Evolutionary conservation across 2,888 invertebrate species (phyloP).

Genomic region (Trissoscelio sp.): DNA sequence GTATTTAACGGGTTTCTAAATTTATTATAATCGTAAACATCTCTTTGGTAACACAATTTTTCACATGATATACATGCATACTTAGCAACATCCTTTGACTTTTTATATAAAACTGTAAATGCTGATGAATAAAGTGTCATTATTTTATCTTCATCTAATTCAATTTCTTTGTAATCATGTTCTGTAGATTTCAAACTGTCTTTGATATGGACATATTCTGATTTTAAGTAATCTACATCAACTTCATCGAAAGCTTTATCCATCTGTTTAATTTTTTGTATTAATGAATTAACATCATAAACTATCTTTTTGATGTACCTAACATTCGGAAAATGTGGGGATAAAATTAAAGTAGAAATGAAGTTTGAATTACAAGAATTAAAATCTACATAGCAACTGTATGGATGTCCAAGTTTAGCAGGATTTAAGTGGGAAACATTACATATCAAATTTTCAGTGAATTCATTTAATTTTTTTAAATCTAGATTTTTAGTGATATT

Average conservation of each 20-base stretch:
- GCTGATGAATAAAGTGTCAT: slow-evolving; percentile 39
- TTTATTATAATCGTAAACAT: slow-evolving; percentile 52
- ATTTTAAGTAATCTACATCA: slow-evolving; percentile 5
- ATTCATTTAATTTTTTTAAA: too few relatives aligned
- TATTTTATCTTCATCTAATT: slow-evolving; percentile 64
- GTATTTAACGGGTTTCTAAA: slow-evolving; percentile 51
- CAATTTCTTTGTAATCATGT: slow-evolving; percentile 32
- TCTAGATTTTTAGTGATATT: too few relatives aligned
- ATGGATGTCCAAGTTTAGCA: slow-evolving; percentile 25
- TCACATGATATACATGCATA: slow-evolving; percentile 38
- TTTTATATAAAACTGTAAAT: slow-evolving; percentile 63
- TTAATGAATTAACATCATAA: neutral
- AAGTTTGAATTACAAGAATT: slow-evolving; percentile 17
- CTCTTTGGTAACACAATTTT: slow-evolving; percentile 66
- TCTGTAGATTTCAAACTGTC: slow-evolving; percentile 4
- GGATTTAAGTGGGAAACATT: slow-evolving; percentile 2
- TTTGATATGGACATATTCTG: neutral
- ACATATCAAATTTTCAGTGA: slow-evolving; percentile 1
- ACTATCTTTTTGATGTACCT: slow-evolving; percentile 35
- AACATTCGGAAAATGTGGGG: slow-evolving; percentile 16
- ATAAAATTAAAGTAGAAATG: slow-evolving; percentile 37
- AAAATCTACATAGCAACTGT: slow-evolving; percentile 43
- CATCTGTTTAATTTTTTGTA: neutral
- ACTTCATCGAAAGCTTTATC: neutral
- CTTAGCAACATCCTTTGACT: slow-evolving; percentile 60